These are phyloP conservation scores for Phymanthus crucifer DNA, from an alignment of 92 coral and sea anemone species.

Conservation along the genomic window DNA sequence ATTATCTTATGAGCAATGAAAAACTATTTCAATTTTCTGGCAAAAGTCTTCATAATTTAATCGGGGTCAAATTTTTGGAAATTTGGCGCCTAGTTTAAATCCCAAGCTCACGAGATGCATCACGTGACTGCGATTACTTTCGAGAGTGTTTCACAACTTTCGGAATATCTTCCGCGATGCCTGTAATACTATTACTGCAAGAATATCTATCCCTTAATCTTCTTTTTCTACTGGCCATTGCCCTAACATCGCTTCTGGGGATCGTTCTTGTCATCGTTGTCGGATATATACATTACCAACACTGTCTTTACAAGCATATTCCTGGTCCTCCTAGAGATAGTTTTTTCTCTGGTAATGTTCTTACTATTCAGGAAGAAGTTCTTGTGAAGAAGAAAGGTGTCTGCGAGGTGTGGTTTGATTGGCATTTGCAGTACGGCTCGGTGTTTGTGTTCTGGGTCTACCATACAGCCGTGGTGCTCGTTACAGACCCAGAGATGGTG, in stretches of 20 bases:
- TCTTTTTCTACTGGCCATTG: background rate
- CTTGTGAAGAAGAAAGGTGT: background rate
- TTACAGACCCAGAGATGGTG: constrained; percentile 54
- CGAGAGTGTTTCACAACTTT: background rate
- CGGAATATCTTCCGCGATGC: background rate
- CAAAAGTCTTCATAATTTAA: no score
- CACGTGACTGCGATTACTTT: background rate
- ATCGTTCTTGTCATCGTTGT: background rate
- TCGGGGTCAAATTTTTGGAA: background rate
- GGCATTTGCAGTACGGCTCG: constrained; percentile 45
- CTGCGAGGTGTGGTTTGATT: constrained; percentile 23
- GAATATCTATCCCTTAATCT: constrained; percentile 11
- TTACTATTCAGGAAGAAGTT: background rate
- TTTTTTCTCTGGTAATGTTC: constrained; percentile 31
- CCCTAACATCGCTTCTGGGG: background rate
- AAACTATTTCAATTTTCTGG: no score
- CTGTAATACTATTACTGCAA: background rate
- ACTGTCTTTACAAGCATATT: constrained; percentile 19
- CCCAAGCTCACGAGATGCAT: background rate
- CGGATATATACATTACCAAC: constrained; percentile 15
- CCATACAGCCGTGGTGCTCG: constrained; percentile 36
- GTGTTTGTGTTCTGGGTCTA: constrained; percentile 51
- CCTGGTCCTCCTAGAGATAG: constrained; percentile 42
- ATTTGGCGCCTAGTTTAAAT: background rate
- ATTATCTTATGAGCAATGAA: no score